Percentiles rank a stretch among this genome's conserved stretches.
Conservation (phyloP, 1,140 invertebrate species). For the Rhopalosiphum maidis region DNA sequence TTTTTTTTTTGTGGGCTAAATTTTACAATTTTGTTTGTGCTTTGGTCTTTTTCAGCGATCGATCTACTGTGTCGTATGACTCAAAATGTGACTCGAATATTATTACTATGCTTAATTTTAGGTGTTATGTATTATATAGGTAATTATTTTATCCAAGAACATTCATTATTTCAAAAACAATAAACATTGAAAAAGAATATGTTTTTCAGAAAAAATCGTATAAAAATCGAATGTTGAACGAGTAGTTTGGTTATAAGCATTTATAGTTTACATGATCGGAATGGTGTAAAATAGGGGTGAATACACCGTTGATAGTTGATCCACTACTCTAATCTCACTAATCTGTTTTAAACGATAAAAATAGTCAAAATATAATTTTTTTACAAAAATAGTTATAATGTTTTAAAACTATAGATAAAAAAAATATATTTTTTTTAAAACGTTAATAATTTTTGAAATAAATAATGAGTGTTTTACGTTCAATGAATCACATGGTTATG, state of each 20-base stretch:
- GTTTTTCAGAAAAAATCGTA: not conserved
- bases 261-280: not conserved
- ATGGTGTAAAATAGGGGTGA: not conserved
- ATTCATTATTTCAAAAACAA: too few species aligned
- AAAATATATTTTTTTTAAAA: not conserved
- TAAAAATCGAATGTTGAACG: not conserved
- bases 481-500: not conserved
- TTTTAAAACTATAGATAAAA: not conserved
- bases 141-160: too few species aligned
- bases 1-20: not conserved
- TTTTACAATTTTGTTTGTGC: not conserved
- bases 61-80: not conserved
- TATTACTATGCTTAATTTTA: not conserved
- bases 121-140: too few species aligned
- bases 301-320: not conserved
- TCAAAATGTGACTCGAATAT: not conserved
- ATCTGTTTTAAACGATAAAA: not conserved
- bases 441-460: not conserved
- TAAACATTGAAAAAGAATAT: not conserved
- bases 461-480: not conserved
- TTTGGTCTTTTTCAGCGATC: not conserved
- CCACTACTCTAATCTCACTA: not conserved
- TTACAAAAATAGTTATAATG: too few species aligned
- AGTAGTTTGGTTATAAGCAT: not conserved
- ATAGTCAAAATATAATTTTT: not conserved